Base-by-base conservation (phyloP, 2,888 invertebrate genomes). In the Geophilus truncorum region DNA sequence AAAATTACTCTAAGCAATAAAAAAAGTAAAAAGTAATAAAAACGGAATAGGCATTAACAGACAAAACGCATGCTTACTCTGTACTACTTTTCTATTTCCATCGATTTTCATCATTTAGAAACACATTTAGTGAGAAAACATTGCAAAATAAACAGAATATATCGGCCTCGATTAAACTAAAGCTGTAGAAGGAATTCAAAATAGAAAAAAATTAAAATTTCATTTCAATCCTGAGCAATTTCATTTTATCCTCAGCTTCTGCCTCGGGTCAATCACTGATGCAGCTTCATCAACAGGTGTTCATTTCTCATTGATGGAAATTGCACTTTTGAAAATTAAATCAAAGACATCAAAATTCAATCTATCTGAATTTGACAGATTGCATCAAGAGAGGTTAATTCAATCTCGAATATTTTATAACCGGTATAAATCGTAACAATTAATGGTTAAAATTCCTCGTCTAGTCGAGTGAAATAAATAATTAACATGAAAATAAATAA, bases 251-350 rank as follows among this genome's bases (percentile, higher is more conserved):
- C 15, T 62, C 12, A 12, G 62, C 62, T 25, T 3, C 12, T 25
- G 62, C 62, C 62, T 3, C 62, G 25, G 62, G 62, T 62, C 62
- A 62, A 62, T 62, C 62, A 10, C 0, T 62, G 62, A 62, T 62
- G 62, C 25, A 7, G 62, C 62, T 25, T 62, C 62, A 62, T 62
- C 62, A 62, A 62, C 62, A 62, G 62, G 62, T 62, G 62, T 62
- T 62, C 25, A 62, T 62, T 62, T 62, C 62, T 62, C 62, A 62
- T 62, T 62, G 62, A 23, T 25, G 62, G 25, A 62, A 62, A 62
- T 62, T 62, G 62, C 23, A 62, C 62, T 62, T n/a, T 25, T 62
- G 25, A 25, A 62, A 62, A 62, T 25, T 62, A 62, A 62, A 62
- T 62, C 62, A 62, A 62, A 62, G 9, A 62, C 62, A 62, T 62